Evolutionary conservation across 2,113 vertebrate species (phyloP), one percentile per base, ranked within the genome.

Genomic region (Pongo abelii): DNA sequence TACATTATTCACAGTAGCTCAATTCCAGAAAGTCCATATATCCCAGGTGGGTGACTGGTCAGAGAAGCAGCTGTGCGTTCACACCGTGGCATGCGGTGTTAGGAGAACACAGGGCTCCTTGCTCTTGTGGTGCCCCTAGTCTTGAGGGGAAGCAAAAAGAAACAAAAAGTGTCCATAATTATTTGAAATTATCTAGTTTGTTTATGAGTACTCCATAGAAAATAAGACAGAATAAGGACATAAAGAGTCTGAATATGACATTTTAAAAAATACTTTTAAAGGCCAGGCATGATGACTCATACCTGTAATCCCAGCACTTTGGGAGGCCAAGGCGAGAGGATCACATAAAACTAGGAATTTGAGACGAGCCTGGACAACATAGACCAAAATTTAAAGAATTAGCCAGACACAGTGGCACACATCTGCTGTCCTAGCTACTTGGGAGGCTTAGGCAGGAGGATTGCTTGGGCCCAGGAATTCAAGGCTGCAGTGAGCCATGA

Each of bases 11-110:
- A 43, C 4, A 46, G 22, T 48, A 40, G 83, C 32, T 20, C 0
- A 2, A 64, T 55, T 48, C 32, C 48, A 32, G 77, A 90, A 70
- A 22, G 35, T 1, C 12, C 12, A 0, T 10, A 11, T 20, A 18
- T 1, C 9, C 6, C 23, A 17, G 55, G 8, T 2, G 38, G 38
- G 23, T 13, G 17, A 16, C 57, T 35, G 4, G 4, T 64, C 74
- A 27, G 3, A 27, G 48, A 30, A 6, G 7, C 22, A 32, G 32
- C 8, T 52, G 89, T 35, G 10, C 13, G 1, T n/a, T 10, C 8
- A 2, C 0, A 3, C 25, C 16, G 0, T 27, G 18, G 30, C 17
- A 4, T 23, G 40, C 12, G 16, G 4, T 20, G 10, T 81, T 20
- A 40, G 13, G 27, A 43, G 46, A 32, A 12, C 30, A 13, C 61